Evolutionary conservation across 2,888 invertebrate genomes (phyloP).

Genomic region (Hemistola chrysoprasaria): DNA sequence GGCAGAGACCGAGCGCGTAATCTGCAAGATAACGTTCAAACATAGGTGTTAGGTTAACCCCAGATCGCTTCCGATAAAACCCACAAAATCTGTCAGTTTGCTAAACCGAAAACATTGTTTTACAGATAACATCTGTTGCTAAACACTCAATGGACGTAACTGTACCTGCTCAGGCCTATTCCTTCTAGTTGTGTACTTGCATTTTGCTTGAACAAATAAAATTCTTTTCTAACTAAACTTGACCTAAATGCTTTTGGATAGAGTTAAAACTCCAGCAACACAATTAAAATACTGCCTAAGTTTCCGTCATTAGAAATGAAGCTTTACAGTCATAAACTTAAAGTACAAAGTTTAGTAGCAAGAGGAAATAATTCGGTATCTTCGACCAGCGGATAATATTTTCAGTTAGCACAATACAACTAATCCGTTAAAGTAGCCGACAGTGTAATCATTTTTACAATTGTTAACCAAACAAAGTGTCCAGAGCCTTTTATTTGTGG

Average conservation of each 20-base stretch:
- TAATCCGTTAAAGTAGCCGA: conserved; percentile 80
- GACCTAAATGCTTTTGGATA: not conserved
- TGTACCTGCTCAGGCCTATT: conserved; percentile 60
- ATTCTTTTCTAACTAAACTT: conserved; percentile 3
- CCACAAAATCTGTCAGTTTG: conserved; percentile 49
- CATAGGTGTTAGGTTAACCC: conserved; percentile 36
- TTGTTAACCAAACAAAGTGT: conserved; percentile 63
- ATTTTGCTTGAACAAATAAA: conserved; percentile 24
- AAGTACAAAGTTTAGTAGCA: not conserved
- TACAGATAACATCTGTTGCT: conserved; percentile 70
- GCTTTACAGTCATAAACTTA: not conserved
- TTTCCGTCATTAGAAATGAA: not conserved
- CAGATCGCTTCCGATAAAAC: conserved; percentile 35
- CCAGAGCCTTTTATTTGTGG: conserved; percentile 51
- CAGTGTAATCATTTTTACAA: conserved; percentile 55
- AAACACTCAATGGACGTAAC: conserved; percentile 72
- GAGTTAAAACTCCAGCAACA: conserved; percentile 3
- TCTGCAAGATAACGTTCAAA: conserved; percentile 22
- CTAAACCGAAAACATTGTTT: conserved; percentile 72
- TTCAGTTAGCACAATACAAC: conserved; percentile 54
- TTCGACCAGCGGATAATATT: conserved; percentile 28
- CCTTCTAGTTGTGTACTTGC: conserved; percentile 46
- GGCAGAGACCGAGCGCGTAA: too few relatives aligned
- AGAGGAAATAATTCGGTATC: not conserved
- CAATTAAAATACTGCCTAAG: not conserved